Evolutionary conservation across 2,888 invertebrate genomes (phyloP), one percentile per base, ranked within the genome.

Genomic region (Drosophila flavopinicola): DNA sequence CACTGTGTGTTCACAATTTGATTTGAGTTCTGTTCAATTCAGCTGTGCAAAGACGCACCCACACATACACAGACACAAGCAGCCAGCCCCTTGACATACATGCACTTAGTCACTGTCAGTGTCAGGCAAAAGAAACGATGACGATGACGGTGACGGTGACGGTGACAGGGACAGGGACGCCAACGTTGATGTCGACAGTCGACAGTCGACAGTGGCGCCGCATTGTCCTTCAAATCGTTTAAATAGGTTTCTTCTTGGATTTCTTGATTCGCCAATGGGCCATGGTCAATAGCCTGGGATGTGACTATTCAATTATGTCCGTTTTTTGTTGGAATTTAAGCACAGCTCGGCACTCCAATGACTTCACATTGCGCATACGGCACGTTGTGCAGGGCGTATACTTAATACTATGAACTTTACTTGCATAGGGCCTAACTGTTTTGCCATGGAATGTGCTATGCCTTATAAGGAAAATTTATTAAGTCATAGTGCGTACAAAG

Each of bases 51-150:
- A 13, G 7, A 15, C 25, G 60, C 58, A 20, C 58, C 60, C 52
- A 45, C 65, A 29, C 27, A 30, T 1, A 11, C 17, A 3, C 39
- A 13, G 38, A 30, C 33, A 35, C 48, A 30, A 10, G 27, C 33
- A 42, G 27, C 35, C 30, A 48, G 13, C 48, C 37, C 75, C 51
- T 53, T 54, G 71, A 54, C 70, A 75, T 25, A 56, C 53, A 60
- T 54, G 45, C 75, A 75, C 61, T 75, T 65, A 65, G 61, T 67
- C 65, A 65, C 49, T 76, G 79, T 74, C 79, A 65, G 41, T 63
- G 70, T 54, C 78, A 66, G 59, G 13, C 53, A 25, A 38, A 15
- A 33, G 13, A 23, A 27, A 48, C 7, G 44, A 9, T 37, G 47
- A 27, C 29, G 58, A 4, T 24, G 41, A 15, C 15, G 6, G 13